These are phyloP conservation scores for Microplitis deprimator DNA, from an alignment of 2,888 invertebrate species.

Conservation along the genomic window DNA sequence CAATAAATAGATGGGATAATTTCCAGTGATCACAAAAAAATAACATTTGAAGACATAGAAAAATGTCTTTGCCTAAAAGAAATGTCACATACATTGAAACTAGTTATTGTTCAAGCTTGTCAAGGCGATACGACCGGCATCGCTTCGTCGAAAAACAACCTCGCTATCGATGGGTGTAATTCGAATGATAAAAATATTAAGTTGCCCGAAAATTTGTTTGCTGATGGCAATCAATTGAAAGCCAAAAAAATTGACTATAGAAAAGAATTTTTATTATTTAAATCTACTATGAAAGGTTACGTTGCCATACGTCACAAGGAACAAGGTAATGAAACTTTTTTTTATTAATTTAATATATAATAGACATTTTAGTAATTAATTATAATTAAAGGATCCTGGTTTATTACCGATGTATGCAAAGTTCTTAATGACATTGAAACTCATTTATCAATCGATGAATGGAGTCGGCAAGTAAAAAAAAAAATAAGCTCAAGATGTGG, in stretches of 20 bases:
- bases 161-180: constrained; percentile 15
- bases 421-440: background rate
- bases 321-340: constrained; percentile 7
- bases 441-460: constrained; percentile 1
- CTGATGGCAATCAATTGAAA: background rate
- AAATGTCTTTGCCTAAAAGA: constrained; percentile 15
- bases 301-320: constrained; percentile 16
- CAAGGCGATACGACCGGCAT: constrained; percentile 27
- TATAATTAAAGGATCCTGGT: constrained; percentile 16
- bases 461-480: constrained; percentile 8
- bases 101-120: constrained; percentile 38
- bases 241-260: background rate
- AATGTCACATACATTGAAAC: constrained; percentile 16
- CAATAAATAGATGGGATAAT: constrained; percentile 22
- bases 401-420: constrained; percentile 18
- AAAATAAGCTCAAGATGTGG: background rate
- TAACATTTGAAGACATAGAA: constrained; percentile 26
- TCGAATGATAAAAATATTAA: background rate
- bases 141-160: background rate
- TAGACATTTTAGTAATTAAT: too few relatives aligned
- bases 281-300: constrained; percentile 26
- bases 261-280: constrained; percentile 22
- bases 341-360: background rate
- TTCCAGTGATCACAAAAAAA: constrained; percentile 17
- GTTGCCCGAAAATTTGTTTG: background rate